Base-by-base conservation (phyloP, 1,140 invertebrate genomes). In the Magallana ariakensis region DNA sequence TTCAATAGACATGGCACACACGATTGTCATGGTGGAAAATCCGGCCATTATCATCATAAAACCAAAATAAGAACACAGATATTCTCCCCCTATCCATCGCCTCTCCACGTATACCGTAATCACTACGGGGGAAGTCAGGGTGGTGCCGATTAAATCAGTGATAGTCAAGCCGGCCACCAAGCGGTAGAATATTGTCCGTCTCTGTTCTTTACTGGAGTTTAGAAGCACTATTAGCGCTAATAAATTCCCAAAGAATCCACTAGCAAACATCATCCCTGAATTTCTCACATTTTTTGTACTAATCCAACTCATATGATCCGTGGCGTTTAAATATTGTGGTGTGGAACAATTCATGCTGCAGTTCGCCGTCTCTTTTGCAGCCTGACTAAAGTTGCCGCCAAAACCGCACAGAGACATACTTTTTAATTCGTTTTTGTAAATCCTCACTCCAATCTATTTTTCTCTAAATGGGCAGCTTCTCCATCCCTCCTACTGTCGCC, bases 1-100 rank as follows among this genome's bases (percentile, higher is more conserved):
- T 90, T 95, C 95, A 9, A 95, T 85, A 16, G 94, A 93, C 94
- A 95, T 95, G 53, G 94, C 91, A 80, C 93, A 94, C 3, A 95
- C 94, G 46, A 95, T 93, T 5, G 92, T 91, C 87, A 94, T 93
- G 4, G 95, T 95, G 13, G 94, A 91, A 53, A 93, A 90, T 15
- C 93, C 93, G 55, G 94, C 93, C 80, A 93, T 92, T 66, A 95
- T 93, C 94, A 95, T 94, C 83, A 93, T 91, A 88, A 94, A 95
- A 9, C 93, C 93, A 87, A 94, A 94, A 84, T 94, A 95, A 75
- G 93, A 90, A 87, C 94, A 95, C 86, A 93, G 53, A 0, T 87
- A 80, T n/a, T 85, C 80, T 58, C 92, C 92, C 0, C 89, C 92
- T 46, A 92, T 85, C 91, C 92, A 91, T 70, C 88, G 86, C 57